These are phyloP conservation scores for Bicyclus anynana DNA, from an alignment of 1,140 invertebrate species.

Conservation along the genomic window DNA sequence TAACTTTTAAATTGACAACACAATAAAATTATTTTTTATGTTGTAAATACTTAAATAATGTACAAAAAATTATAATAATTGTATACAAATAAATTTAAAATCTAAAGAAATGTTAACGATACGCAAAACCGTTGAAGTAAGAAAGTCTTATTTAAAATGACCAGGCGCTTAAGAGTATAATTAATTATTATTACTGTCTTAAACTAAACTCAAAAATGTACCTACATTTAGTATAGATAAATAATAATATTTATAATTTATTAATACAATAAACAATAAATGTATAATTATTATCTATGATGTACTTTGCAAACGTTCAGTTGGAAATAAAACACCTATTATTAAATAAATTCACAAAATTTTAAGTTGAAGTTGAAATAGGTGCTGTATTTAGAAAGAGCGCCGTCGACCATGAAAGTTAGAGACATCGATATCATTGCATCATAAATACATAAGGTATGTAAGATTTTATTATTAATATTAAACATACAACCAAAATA, in stretches of 20 bases:
- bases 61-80: not conserved
- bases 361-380: not conserved
- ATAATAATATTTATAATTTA: no score
- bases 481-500: no score
- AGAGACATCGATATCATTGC: slow-evolving; percentile 19
- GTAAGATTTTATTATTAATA: no score
- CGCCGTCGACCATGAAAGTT: slow-evolving; percentile 12
- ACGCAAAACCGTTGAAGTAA: not conserved
- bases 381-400: not conserved
- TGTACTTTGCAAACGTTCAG: not conserved
- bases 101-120: not conserved
- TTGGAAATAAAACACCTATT: not conserved
- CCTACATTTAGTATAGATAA: no score
- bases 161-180: slow-evolving; percentile 15
- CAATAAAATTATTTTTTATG: no score
- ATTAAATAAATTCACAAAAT: not conserved
- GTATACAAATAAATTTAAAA: not conserved
- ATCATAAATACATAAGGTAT: not conserved
- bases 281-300: not conserved
- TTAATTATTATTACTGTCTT: no score
- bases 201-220: no score
- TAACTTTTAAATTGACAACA: no score
- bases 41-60: not conserved
- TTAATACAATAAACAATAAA: not conserved
- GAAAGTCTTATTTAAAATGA: slow-evolving; percentile 3